Evolutionary conservation across 1,140 invertebrate genomes (phyloP).

Genomic region (Octopus bimaculoides): DNA sequence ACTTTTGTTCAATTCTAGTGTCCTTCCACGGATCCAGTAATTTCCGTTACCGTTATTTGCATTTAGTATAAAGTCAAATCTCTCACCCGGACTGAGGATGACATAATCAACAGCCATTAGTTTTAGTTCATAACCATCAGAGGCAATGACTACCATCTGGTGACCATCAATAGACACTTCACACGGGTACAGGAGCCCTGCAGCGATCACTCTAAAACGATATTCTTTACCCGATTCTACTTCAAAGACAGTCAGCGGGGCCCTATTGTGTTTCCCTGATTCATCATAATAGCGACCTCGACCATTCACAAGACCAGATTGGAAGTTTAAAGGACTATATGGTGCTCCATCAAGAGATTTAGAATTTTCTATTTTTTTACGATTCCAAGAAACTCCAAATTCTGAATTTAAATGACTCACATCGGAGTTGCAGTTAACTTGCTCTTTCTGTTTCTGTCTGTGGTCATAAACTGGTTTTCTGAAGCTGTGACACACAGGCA

Average conservation of each 20-base stretch:
- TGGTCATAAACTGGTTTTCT: too few species aligned
- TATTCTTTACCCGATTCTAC: constrained; percentile 41
- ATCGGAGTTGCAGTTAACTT: too few species aligned
- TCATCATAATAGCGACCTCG: too few species aligned
- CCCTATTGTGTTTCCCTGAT: constrained; percentile 50
- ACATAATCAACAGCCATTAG: constrained; percentile 62
- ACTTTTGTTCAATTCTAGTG: constrained; percentile 20
- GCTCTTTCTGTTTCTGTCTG: too few species aligned
- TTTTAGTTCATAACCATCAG: constrained; percentile 76
- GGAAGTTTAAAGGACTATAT: too few species aligned
- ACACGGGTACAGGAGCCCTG: constrained; percentile 34
- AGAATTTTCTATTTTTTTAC: not conserved
- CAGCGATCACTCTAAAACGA: constrained; percentile 40
- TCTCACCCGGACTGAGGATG: constrained; percentile 65
- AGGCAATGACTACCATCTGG: constrained; percentile 64
- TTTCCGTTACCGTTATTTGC: constrained; percentile 68
- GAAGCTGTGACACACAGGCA: too few species aligned
- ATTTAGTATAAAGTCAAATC: constrained; percentile 75
- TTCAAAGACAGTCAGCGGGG: constrained; percentile 30
- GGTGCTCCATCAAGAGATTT: too few species aligned
- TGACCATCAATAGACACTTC: constrained; percentile 69
- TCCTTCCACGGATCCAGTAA: constrained; percentile 73
- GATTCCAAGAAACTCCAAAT: constrained; percentile 54
- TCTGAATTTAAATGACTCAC: constrained; percentile 29
- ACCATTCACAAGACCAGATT: too few species aligned